Evolutionary conservation across 2,113 vertebrate genomes (phyloP).

Genomic region (Centrocercus urophasianus): DNA sequence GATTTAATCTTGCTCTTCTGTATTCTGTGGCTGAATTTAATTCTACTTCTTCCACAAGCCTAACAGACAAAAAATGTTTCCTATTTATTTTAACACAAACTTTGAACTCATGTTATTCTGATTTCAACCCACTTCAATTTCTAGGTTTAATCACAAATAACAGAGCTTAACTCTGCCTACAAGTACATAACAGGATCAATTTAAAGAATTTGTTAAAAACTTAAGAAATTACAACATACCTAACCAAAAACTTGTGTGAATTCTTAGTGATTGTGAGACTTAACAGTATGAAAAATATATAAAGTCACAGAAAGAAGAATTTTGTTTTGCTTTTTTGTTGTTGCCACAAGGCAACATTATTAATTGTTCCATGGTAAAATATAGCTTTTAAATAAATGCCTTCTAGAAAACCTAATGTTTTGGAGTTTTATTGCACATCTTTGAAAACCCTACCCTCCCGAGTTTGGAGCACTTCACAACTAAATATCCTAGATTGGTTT

Average conservation of each 20-base stretch:
- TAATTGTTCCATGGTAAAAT: background rate
- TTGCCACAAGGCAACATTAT: background rate
- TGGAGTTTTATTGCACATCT: background rate
- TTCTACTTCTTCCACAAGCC: slow-evolving; percentile 55
- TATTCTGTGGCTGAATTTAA: slow-evolving; percentile 51
- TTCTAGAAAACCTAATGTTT: background rate
- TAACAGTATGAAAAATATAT: background rate
- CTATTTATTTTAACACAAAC: slow-evolving; percentile 58
- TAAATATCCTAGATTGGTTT: background rate
- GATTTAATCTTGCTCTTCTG: slow-evolving; percentile 68
- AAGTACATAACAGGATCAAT: background rate
- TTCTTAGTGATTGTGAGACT: background rate
- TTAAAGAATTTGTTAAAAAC: background rate
- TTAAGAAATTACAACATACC: background rate
- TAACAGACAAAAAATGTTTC: slow-evolving; percentile 49
- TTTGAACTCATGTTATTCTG: slow-evolving; percentile 52
- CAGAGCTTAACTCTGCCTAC: slow-evolving; percentile 4
- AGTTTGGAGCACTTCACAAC: background rate
- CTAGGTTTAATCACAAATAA: slow-evolving; percentile 34
- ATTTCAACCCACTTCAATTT: slow-evolving; percentile 54
- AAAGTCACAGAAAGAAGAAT: background rate
- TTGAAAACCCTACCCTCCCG: background rate
- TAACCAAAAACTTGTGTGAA: background rate
- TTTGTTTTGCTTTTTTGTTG: background rate
- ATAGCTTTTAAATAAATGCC: background rate